phyloP scores from a whole-genome alignment of 2,888 invertebrate species.

The Myathropa florea region DNA sequence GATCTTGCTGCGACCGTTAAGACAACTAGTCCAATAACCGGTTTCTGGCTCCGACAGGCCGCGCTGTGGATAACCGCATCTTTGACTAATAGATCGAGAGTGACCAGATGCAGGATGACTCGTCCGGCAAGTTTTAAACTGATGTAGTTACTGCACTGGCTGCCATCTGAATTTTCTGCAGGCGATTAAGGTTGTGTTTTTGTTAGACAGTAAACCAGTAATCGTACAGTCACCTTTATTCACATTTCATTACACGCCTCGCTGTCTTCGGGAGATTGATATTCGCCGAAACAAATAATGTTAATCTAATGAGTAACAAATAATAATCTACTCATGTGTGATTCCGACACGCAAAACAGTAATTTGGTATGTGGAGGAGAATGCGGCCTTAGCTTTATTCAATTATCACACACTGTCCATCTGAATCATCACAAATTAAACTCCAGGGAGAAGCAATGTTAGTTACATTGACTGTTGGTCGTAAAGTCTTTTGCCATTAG shows the following conservation, averaged over 20 bases:
- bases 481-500: not conserved
- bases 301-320: not conserved
- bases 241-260: not conserved
- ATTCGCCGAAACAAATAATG: not conserved
- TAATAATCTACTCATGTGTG: conserved; percentile 82
- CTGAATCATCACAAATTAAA: not conserved
- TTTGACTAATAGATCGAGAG: too few relatives aligned
- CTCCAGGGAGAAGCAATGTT: not conserved
- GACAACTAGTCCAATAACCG: too few relatives aligned
- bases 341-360: conserved; percentile 22
- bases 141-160: too few relatives aligned
- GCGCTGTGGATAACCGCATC: too few relatives aligned
- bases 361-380: not conserved
- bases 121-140: too few relatives aligned
- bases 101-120: too few relatives aligned
- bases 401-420: conserved; percentile 30
- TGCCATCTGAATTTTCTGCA: too few relatives aligned
- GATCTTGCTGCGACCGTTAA: too few relatives aligned
- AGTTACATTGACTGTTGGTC: not conserved
- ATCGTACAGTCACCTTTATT: too few relatives aligned
- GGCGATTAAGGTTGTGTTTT: too few relatives aligned
- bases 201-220: too few relatives aligned
- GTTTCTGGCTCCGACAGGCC: too few relatives aligned
- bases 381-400: conserved; percentile 2
- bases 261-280: not conserved